Percentiles rank a stretch among this genome's conserved stretches.
These are phyloP conservation scores for Gouania willdenowi DNA, from an alignment of 2,797 vertebrate species.

Conservation along the genomic window DNA sequence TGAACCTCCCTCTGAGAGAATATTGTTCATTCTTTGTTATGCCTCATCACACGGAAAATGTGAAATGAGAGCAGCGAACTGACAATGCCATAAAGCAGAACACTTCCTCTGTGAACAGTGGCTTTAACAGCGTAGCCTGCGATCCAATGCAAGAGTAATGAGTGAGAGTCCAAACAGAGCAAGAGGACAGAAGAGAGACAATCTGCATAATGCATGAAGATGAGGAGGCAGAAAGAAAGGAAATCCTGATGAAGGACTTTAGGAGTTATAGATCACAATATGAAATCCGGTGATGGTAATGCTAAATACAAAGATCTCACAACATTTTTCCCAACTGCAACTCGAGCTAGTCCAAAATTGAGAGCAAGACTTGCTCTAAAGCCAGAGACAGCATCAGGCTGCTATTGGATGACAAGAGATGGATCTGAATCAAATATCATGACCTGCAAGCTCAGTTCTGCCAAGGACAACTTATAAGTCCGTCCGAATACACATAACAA, in stretches of 20 bases:
- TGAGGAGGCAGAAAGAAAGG: constrained; percentile 6
- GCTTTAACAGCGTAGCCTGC: constrained; percentile 21
- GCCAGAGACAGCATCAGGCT: neutral
- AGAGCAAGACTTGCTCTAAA: neutral
- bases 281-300: constrained; percentile 11
- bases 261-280: too few relatives aligned
- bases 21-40: constrained; percentile 45
- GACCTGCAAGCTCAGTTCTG: neutral
- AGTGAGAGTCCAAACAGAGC: constrained; percentile 18
- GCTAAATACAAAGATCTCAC: constrained; percentile 15
- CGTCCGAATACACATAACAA: constrained; percentile 5
- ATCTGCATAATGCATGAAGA: constrained; percentile 25
- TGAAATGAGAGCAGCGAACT: constrained; percentile 43
- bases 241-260: constrained; percentile 10
- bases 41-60: constrained; percentile 53
- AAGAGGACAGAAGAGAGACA: constrained; percentile 2
- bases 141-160: constrained; percentile 23
- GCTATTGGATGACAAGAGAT: neutral
- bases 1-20: constrained; percentile 39
- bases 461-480: neutral
- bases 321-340: neutral
- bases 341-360: constrained; percentile 3
- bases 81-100: constrained; percentile 38
- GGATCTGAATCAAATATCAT: too few relatives aligned
- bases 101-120: constrained; percentile 46